A percentile compares a stretch with the other conserved stretches of the same genome.
These are phyloP conservation scores for Malurus melanocephalus DNA, from an alignment of 2,113 vertebrate species.

Conservation along the genomic window DNA sequence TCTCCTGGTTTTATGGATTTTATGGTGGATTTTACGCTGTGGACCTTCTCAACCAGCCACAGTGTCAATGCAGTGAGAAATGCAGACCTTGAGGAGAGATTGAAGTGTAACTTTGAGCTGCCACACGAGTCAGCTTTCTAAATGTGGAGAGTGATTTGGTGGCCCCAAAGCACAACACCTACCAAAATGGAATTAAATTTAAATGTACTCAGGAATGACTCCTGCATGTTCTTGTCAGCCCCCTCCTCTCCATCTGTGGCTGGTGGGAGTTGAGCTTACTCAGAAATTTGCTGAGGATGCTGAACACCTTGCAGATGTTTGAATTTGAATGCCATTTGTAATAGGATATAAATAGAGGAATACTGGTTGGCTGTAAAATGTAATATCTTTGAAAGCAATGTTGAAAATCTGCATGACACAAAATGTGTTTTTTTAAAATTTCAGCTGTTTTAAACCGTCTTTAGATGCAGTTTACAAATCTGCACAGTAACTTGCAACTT, in stretches of 20 bases:
- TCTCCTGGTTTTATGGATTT: background rate
- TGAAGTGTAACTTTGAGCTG: background rate
- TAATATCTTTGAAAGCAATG: background rate
- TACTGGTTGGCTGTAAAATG: background rate
- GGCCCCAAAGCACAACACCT: background rate
- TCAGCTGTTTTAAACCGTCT: background rate
- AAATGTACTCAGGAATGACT: slow-evolving; percentile 8
- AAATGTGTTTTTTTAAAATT: background rate
- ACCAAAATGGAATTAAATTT: slow-evolving; percentile 23
- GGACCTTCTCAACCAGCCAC: background rate
- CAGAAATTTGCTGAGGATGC: slow-evolving; percentile 6
- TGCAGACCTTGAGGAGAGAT: background rate
- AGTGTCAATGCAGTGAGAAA: background rate
- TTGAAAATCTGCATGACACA: background rate
- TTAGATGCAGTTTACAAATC: background rate
- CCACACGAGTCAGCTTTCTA: background rate
- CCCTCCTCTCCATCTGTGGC: slow-evolving; percentile 54
- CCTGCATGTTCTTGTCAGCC: background rate
- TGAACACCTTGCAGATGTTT: slow-evolving; percentile 20
- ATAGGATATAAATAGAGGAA: background rate
- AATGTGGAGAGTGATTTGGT: background rate
- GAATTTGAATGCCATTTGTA: background rate
- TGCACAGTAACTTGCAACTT: background rate
- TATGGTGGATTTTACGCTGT: background rate
- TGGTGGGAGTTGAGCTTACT: slow-evolving; percentile 40